Evolutionary conservation across 2,113 vertebrate genomes (phyloP), one percentile per base, ranked within the genome.

Genomic region (Geococcyx californianus): DNA sequence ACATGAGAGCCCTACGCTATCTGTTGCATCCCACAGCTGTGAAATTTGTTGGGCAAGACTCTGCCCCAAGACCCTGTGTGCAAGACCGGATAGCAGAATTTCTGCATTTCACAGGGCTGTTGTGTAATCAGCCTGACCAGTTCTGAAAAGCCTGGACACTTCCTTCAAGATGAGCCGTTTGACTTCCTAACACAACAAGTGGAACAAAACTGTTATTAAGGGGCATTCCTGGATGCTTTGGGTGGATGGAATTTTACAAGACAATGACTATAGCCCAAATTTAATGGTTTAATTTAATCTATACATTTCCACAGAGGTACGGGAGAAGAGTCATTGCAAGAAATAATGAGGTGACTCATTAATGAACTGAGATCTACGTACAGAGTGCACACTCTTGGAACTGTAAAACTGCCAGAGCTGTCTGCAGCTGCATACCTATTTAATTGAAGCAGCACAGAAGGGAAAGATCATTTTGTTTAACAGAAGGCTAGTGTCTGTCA

Each of bases 1-100:
- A 31, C 0, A 0, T 1, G 7, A 73, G 19, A 33, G 3, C 47
- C 12, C 20, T 90, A 40, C 11, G 31, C 38, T 7, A 51, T 11
- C 33, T 58, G 3, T 16, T 33, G 29, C 25, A 33, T n/a, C 19
- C 8, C 10, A 42, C 28, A 76, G 26, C 55, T 67, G 9, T 29
- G 34, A 84, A 38, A 51, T 3, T 42, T 42, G 4, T 5, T 38
- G 29, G 36, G 13, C 13, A 74, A 67, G 20, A 28, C 21, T 67
- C 26, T 91, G 20, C 18, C 14, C 16, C 10, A 66, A 25, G 26
- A 15, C 11, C 40, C 33, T 20, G 3, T 13, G 2, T 33, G 14
- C 13, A 51, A 75, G 44, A 16, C 23, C 13, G 29, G 18, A 56
- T 6, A 55, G 19, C 9, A 44, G 58, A 36, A 58, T 34, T 77